These are phyloP conservation scores for Prionace glauca DNA, from an alignment of 2,797 vertebrate genomes.

Conservation along the genomic window DNA sequence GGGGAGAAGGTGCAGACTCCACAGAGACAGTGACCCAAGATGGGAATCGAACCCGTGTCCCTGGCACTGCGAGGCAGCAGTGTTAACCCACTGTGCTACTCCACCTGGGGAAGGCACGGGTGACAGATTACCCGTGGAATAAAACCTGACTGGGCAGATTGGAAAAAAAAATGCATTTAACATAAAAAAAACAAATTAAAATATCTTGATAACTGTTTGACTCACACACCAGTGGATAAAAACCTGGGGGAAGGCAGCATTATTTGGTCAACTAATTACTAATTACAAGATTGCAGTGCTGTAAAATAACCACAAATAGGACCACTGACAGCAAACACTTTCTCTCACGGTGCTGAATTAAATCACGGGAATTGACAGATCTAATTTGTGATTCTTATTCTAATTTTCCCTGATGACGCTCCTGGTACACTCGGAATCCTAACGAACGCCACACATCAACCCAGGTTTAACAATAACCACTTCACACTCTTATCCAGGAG, in stretches of 20 bases:
- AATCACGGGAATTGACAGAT: neutral
- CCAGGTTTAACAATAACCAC: neutral
- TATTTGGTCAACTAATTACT: conserved; percentile 17
- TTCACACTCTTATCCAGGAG: neutral
- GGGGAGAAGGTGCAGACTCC: too few species aligned
- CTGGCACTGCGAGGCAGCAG: too few species aligned
- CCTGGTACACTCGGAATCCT: neutral
- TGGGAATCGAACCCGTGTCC: too few species aligned
- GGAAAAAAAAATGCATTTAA: neutral
- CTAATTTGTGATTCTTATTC: neutral
- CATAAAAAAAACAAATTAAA: neutral
- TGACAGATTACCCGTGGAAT: too few species aligned
- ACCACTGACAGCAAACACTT: neutral
- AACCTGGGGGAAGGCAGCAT: neutral
- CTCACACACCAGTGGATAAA: neutral
- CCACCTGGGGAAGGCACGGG: too few species aligned
- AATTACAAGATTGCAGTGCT: neutral
- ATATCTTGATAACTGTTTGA: neutral
- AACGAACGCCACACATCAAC: neutral
- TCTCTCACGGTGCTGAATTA: neutral
- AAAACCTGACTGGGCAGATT: neutral
- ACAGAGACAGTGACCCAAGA: too few species aligned
- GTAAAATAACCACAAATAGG: neutral
- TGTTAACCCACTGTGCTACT: too few species aligned
- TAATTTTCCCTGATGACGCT: neutral